Conservation (phyloP, 2,113 vertebrate genomes). For the Plecturocebus donacophilus region DNA sequence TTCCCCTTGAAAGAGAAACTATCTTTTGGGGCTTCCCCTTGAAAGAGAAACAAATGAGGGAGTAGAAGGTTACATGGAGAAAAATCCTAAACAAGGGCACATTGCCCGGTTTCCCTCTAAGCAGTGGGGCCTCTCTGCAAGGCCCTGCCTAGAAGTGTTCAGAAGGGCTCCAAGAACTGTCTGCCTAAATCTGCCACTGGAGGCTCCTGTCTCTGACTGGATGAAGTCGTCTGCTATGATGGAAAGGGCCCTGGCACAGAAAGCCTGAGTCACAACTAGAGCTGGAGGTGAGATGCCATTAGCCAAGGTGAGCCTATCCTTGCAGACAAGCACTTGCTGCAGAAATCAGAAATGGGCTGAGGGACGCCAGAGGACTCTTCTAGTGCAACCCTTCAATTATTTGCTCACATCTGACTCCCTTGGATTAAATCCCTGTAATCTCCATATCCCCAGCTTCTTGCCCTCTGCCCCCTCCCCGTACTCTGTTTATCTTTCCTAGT, state of each 20-base stretch:
- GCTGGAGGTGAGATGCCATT: neutral
- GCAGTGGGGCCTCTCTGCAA: neutral
- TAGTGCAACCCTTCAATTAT: neutral
- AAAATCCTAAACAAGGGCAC: neutral
- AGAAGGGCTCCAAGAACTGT: neutral
- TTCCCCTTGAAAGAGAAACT: neutral
- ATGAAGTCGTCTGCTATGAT: neutral
- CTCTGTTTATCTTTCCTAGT: too few species aligned
- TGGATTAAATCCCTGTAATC: rapidly evolving
- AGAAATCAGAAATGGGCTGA: neutral
- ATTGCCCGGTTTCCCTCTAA: rapidly evolving
- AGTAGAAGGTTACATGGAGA: rapidly evolving
- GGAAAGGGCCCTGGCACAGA: rapidly evolving
- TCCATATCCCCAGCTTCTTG: too few species aligned
- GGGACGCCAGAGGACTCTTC: rapidly evolving
- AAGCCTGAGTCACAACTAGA: neutral
- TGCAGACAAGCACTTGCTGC: neutral
- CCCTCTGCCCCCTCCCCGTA: neutral
- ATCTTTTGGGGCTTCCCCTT: neutral
- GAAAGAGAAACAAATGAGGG: neutral
- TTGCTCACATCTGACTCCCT: neutral
- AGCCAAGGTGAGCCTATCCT: neutral
- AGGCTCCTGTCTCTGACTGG: neutral
- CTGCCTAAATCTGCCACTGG: neutral
- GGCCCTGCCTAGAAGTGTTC: rapidly evolving